phyloP scores from a whole-genome alignment of 1,140 invertebrate genomes.

The Homalodisca vitripennis region DNA sequence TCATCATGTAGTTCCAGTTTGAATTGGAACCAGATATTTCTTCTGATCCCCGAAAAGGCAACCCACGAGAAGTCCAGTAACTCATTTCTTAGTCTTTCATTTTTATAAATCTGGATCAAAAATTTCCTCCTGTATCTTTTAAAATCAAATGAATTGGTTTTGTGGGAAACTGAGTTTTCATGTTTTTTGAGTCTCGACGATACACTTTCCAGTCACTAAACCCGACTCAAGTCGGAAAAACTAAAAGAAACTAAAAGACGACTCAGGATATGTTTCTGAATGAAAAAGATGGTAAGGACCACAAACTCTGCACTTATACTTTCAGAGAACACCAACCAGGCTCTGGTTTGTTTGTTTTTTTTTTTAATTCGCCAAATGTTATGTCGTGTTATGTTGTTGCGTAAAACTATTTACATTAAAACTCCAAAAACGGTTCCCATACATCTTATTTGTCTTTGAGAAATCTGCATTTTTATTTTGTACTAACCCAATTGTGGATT shows the following conservation, averaged over 20 bases:
- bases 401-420: background rate
- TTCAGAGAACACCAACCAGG: conserved; percentile 11
- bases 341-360: conserved; percentile 4
- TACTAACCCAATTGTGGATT: conserved; percentile 9
- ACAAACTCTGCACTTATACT: conserved; percentile 16
- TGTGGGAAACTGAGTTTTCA: conserved; percentile 20
- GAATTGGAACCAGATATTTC: conserved; percentile 36
- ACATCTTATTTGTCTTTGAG: conserved; percentile 12
- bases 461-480: conserved; percentile 25
- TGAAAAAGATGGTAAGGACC: conserved; percentile 13
- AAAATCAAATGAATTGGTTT: conserved; percentile 18
- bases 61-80: conserved; percentile 38
- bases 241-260: too few relatives aligned
- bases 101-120: conserved; percentile 8
- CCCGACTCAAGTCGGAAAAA: too few relatives aligned
- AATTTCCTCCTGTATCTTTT: background rate
- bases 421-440: conserved; percentile 25
- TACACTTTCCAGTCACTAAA: conserved; percentile 3
- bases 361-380: background rate
- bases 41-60: conserved; percentile 38
- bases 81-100: conserved; percentile 21
- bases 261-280: conserved; percentile 11
- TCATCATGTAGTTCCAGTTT: conserved; percentile 40
- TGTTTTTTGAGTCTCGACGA: background rate
- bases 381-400: too few relatives aligned